These are phyloP conservation scores for Ciconia nigra DNA, from an alignment of 2,797 vertebrate genomes.

Conservation along the genomic window DNA sequence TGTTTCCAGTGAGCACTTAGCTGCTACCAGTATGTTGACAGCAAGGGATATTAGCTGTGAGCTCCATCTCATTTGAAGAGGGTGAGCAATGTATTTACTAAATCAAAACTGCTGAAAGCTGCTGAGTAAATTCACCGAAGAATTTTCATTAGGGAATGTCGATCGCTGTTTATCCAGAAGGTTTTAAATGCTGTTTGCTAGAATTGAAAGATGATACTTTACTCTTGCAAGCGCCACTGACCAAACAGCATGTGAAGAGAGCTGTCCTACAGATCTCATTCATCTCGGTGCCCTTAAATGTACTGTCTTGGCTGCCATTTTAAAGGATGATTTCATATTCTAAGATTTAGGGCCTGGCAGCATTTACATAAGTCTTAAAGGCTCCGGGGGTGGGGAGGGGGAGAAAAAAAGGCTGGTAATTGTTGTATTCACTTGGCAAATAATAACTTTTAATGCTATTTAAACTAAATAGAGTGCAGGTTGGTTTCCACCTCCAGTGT, in stretches of 20 bases:
- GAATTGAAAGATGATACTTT: background rate
- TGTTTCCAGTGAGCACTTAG: background rate
- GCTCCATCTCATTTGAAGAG: background rate
- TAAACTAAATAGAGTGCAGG: background rate
- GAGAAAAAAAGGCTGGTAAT: background rate
- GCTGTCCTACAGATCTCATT: background rate
- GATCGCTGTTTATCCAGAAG: background rate
- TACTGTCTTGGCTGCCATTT: background rate
- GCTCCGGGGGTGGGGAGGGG: background rate
- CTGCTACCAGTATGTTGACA: background rate
- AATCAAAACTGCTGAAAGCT: background rate
- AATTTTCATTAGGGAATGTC: background rate
- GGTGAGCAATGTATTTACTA: background rate
- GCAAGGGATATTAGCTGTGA: background rate
- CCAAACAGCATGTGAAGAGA: background rate
- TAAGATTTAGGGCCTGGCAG: background rate
- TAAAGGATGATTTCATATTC: background rate
- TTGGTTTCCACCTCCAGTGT: background rate
- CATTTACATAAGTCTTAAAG: background rate
- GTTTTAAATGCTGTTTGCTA: background rate
- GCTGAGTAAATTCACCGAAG: background rate
- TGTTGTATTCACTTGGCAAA: background rate
- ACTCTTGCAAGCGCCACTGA: background rate
- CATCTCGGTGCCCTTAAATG: background rate
- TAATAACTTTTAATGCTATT: background rate